Evolutionary conservation across 1,140 invertebrate species (phyloP), one percentile per base, ranked within the genome.

Genomic region (Aporrectodea caliginosa): DNA sequence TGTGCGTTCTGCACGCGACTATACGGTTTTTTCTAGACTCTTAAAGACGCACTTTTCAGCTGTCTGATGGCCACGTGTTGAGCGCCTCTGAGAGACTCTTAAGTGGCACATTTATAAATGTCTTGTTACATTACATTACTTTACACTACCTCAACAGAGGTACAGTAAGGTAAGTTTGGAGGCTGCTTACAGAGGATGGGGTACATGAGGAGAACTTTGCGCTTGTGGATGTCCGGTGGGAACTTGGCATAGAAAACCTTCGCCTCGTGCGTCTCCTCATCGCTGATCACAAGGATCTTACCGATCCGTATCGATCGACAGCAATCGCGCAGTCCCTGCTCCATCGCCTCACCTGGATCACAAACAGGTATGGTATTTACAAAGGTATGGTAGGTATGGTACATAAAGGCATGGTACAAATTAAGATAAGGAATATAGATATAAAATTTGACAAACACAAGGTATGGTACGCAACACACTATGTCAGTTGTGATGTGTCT

Each of bases 201-300:
- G 89, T 98, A 99, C 94, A 99, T 96, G 0, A 99, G 90, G n/a
- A 99, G 90, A 22, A 91, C 95, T 90, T 97, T 95, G 82, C 96
- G 90, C 71, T 92, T 90, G 0, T 92, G 89, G 82, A 99, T 97
- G 87, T 99, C 97, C 84, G 97, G 94, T 0, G 97, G 97, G 87
- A 99, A 97, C 88, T 98, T 94, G 2, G 97, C 96, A 90, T 99
- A 99, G 0, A 99, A 95, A 29, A 99, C 96, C 87, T 92, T 93
- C 14, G 97, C 96, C 88, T 98, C 95, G 83, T 98, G 96, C 0
- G 95, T 98, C 83, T 98, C 96, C 58, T 93, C 92, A 90, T 98
- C 95, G 84, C 93, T 97, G 69, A 98, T 95, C n/a, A 99, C 94
- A 75, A 99, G 88, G 84, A 99, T 98, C 82, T 99, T 99, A 32